Evolutionary conservation across 2,113 vertebrate species (phyloP), one percentile per base, ranked within the genome.

Genomic region (Galemys pyrenaicus): DNA sequence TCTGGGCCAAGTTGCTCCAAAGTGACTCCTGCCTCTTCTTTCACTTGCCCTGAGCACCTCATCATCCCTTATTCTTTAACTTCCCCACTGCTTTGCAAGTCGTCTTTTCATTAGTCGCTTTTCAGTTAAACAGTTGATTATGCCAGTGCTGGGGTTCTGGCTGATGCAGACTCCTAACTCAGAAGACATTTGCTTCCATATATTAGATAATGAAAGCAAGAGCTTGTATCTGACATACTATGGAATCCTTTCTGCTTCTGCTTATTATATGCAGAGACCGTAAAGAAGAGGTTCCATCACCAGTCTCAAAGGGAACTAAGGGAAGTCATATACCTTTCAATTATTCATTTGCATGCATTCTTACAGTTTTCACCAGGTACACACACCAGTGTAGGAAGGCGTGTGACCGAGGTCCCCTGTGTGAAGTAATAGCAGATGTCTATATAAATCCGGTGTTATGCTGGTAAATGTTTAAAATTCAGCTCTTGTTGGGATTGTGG

Each of bases 401-500:
- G 16, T 68, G 15, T 41, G 54, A 5, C 26, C 65, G 30, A 24
- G n/a, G 13, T 88, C 46, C 16, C 46, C 20, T 51, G 9, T n/a
- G 44, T 56, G 44, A 83, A 35, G 5, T 4, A 26, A 12, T 49
- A 79, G 13, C 35, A 65, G 62, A n/a, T 35, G 15, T 24, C n/a
- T n/a, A 3, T 60, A 0, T 67, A n/a, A 1, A 24, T 39, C 22
- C 11, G 65, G 0, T 35, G 32, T 9, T 30, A 28, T 16, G 1
- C 37, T 60, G 62, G 41, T 9, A 68, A 86, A 64, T 44, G 58
- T 68, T 91, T 51, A 68, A 82, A 82, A 62, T 6, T 6, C 51
- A 79, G 74, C 39, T 77, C 13, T 44, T 3, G 39, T 17, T 22
- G 3, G 22, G 24, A 35, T 12, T n/a, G 64, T n/a, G 64, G 65